Percentiles rank a stretch among this genome's conserved stretches.
Conservation (phyloP, 2,888 invertebrate species). For the Miltochrista miniata region DNA sequence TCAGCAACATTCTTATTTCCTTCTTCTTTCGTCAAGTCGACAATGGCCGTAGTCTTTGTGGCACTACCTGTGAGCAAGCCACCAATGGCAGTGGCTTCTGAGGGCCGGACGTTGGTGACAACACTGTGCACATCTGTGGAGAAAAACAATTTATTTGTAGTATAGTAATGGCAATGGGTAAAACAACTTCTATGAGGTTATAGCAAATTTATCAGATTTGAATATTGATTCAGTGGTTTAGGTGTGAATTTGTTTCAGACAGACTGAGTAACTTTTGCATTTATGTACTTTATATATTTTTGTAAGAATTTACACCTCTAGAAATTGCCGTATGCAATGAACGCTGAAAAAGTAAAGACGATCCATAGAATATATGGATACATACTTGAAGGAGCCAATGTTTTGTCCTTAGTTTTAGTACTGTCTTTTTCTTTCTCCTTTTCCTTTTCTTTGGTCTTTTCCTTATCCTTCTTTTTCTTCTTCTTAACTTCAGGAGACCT, state of each 20-base stretch:
- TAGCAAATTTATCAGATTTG: no score
- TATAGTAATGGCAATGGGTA: no score
- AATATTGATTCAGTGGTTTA: no score
- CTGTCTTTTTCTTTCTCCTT: slow-evolving; percentile 61
- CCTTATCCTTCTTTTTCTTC: slow-evolving; percentile 51
- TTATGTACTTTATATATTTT: no score
- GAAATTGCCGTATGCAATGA: no score
- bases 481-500: slow-evolving; percentile 56
- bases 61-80: slow-evolving; percentile 87
- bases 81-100: slow-evolving; percentile 89
- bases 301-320: no score
- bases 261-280: no score
- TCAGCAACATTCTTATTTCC: slow-evolving; percentile 85
- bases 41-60: slow-evolving; percentile 79
- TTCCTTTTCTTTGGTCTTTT: slow-evolving; percentile 70
- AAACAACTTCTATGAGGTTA: no score
- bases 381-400: slow-evolving; percentile 77
- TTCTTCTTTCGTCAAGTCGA: slow-evolving; percentile 86
- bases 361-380: slow-evolving; percentile 6
- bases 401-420: slow-evolving; percentile 76
- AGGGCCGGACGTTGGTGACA: slow-evolving; percentile 84
- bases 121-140: slow-evolving; percentile 76
- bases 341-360: no score
- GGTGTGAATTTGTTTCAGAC: no score
- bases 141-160: background rate